Percentiles rank a stretch among this genome's conserved stretches.
phyloP scores from a whole-genome alignment of 1,140 invertebrate species.

The Drosophila kurseongensis region DNA sequence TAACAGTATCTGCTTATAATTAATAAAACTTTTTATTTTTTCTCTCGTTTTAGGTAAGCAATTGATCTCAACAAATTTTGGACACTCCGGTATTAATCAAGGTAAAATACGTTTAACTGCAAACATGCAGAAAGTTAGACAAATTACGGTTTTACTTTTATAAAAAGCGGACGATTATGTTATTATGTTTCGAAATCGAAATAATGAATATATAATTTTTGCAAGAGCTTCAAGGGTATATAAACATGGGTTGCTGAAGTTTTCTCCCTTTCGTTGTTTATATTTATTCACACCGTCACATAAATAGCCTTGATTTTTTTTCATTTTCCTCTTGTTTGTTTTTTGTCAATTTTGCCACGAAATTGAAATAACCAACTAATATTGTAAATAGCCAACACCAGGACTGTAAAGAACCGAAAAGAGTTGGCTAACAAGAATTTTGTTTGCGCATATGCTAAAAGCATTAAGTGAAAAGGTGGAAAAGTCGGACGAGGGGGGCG shows the following conservation, averaged over 20 bases:
- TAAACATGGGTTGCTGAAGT: too few relatives aligned
- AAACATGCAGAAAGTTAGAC: too few relatives aligned
- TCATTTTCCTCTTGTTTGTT: not conserved
- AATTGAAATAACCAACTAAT: slow-evolving; percentile 20
- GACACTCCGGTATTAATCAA: not conserved
- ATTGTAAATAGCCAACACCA: slow-evolving; percentile 25
- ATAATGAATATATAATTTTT: too few relatives aligned
- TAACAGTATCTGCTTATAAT: too few relatives aligned
- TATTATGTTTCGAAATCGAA: too few relatives aligned
- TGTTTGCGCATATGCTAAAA: slow-evolving; percentile 33
- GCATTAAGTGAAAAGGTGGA: slow-evolving; percentile 14
- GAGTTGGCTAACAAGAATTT: slow-evolving; percentile 29
- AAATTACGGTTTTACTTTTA: too few relatives aligned
- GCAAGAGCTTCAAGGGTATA: too few relatives aligned
- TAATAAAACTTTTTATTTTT: not conserved
- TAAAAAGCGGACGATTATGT: too few relatives aligned
- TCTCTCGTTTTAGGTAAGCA: slow-evolving; percentile 35
- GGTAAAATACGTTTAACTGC: not conserved
- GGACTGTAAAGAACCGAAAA: slow-evolving; percentile 16
- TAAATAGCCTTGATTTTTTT: not conserved
- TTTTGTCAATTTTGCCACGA: not conserved
- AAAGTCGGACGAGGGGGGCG: slow-evolving; percentile 10
- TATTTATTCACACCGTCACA: not conserved
- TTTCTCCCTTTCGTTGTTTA: not conserved
- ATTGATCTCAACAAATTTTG: not conserved